phyloP scores from a whole-genome alignment of 2,797 vertebrate species.

The Caiman crocodilus region DNA sequence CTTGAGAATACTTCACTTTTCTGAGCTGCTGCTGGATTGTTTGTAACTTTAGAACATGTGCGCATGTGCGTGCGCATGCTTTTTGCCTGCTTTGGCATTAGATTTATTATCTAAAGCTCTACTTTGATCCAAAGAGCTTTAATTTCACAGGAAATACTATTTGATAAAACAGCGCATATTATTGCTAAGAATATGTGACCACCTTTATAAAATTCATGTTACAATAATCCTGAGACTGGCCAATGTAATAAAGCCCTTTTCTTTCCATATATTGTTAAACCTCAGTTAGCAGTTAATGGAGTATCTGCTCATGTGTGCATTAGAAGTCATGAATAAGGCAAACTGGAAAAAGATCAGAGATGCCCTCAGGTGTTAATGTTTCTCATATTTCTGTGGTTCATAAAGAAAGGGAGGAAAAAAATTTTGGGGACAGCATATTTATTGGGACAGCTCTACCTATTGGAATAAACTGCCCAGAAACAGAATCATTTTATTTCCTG shows the following conservation, averaged over 20 bases:
- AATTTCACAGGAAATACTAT: background rate
- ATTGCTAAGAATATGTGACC: background rate
- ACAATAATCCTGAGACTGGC: fast-evolving
- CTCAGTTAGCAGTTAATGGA: background rate
- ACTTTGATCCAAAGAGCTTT: background rate
- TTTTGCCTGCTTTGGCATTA: fast-evolving
- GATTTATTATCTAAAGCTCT: background rate
- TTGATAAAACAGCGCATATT: background rate
- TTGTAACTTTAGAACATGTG: background rate
- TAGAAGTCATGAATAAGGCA: background rate
- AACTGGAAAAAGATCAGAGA: fast-evolving
- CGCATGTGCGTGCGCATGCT: fast-evolving
- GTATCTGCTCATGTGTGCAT: fast-evolving
- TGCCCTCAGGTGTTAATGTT: fast-evolving
- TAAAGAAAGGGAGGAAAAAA: background rate
- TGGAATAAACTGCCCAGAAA: background rate
- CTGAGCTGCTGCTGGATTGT: background rate
- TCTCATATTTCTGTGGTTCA: fast-evolving
- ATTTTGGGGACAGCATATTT: too few relatives aligned
- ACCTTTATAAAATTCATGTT: fast-evolving
- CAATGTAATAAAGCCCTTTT: background rate
- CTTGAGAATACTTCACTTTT: background rate
- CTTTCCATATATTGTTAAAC: fast-evolving
- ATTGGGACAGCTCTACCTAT: background rate
- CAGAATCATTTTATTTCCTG: background rate